These are phyloP conservation scores for Cryptotermes secundus DNA, from an alignment of 1,140 invertebrate genomes.

Conservation along the genomic window DNA sequence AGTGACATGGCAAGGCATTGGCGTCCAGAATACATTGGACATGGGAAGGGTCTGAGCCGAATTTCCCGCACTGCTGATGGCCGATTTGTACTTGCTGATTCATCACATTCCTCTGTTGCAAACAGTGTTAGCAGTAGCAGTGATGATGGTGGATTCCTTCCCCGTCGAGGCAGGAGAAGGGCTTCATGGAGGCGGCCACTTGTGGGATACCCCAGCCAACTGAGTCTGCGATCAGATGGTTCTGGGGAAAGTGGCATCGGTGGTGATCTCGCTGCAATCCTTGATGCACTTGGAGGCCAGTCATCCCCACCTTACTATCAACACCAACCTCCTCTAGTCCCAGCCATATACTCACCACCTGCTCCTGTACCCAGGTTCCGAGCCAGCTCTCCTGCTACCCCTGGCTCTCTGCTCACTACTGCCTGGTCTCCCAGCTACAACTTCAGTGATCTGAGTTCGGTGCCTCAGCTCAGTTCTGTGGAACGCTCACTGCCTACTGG, in stretches of 20 bases:
- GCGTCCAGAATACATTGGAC: conserved; percentile 20
- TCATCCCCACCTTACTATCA: conserved; percentile 21
- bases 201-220: conserved; percentile 61
- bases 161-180: conserved; percentile 48
- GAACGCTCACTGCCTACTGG: conserved; percentile 64
- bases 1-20: conserved; percentile 13
- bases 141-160: conserved; percentile 79
- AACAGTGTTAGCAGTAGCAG: conserved; percentile 66
- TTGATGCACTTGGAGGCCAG: conserved; percentile 41
- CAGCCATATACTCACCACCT: conserved; percentile 45
- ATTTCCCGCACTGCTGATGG: conserved; percentile 73
- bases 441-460: conserved; percentile 82
- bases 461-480: conserved; percentile 75
- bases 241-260: conserved; percentile 59
- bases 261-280: conserved; percentile 46
- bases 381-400: conserved; percentile 66
- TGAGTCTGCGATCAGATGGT: conserved; percentile 66
- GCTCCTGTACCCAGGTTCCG: conserved; percentile 58
- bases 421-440: conserved; percentile 65
- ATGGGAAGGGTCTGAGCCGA: conserved; percentile 51
- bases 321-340: conserved; percentile 36
- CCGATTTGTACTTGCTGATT: conserved; percentile 67
- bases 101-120: conserved; percentile 57
- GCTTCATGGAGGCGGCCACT: conserved; percentile 67
- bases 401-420: conserved; percentile 47